phyloP scores from a whole-genome alignment of 2,888 invertebrate genomes.

The Archaeoteleia sp. region DNA sequence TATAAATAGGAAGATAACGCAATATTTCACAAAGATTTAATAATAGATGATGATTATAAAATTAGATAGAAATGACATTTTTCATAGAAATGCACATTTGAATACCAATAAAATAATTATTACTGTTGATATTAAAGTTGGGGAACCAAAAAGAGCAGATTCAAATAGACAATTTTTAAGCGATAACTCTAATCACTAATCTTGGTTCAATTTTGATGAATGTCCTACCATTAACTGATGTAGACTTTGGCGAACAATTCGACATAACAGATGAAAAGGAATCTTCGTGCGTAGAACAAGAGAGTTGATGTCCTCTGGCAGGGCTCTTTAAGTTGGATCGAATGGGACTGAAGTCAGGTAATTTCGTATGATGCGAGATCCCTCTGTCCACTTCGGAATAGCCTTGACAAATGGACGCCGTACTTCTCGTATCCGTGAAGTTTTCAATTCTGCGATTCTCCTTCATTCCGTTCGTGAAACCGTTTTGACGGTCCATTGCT shows the following conservation, averaged over 20 bases:
- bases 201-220: too few species aligned
- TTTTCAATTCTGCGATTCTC: conserved; percentile 67
- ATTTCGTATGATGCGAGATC: conserved; percentile 56
- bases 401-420: conserved; percentile 62
- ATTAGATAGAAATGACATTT: too few species aligned
- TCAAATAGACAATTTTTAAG: too few species aligned
- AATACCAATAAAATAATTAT: too few species aligned
- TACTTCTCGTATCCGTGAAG: conserved; percentile 61
- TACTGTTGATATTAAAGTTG: too few species aligned
- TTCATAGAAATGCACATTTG: too few species aligned
- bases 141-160: too few species aligned
- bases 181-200: too few species aligned
- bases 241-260: conserved; percentile 64
- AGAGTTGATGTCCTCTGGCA: conserved; percentile 58
- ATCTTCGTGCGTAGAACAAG: conserved; percentile 66
- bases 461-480: conserved; percentile 69
- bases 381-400: conserved; percentile 71
- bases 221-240: conserved; percentile 58
- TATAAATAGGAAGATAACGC: too few species aligned
- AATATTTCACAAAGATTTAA: too few species aligned
- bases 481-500: conserved; percentile 73
- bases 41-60: too few species aligned
- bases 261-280: conserved; percentile 61
- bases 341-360: conserved; percentile 68
- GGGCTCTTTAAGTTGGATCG: conserved; percentile 56